phyloP scores from a whole-genome alignment of 2,113 vertebrate species.

The Brachirus orientalis region DNA sequence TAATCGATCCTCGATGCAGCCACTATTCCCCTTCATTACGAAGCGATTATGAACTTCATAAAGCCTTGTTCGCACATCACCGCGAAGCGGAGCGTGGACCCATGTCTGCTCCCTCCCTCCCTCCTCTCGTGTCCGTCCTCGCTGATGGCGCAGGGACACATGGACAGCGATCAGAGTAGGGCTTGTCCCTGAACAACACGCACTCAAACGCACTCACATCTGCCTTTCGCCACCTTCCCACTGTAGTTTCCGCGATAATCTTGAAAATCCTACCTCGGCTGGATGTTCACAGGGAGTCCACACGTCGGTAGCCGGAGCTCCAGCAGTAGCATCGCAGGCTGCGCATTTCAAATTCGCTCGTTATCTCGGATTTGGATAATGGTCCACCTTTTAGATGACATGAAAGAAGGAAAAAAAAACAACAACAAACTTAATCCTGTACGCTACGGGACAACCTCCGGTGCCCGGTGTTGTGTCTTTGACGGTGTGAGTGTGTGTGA shows the following conservation, averaged over 20 bases:
- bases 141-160: slow-evolving; percentile 81
- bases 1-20: too few relatives aligned
- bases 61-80: slow-evolving; percentile 40
- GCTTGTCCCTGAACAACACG: slow-evolving; percentile 44
- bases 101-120: slow-evolving; percentile 63
- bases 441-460: slow-evolving; percentile 70
- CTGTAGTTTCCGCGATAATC: slow-evolving; percentile 23
- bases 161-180: slow-evolving; percentile 69
- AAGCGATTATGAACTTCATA: slow-evolving; percentile 44
- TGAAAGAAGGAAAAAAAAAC: slow-evolving; percentile 23
- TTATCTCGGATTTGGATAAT: slow-evolving; percentile 76
- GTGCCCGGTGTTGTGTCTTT: slow-evolving; percentile 49
- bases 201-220: slow-evolving; percentile 24
- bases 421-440: slow-evolving; percentile 72
- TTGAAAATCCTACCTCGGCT: slow-evolving; percentile 74
- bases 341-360: slow-evolving; percentile 76
- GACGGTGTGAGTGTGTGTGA: slow-evolving; percentile 7
- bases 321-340: slow-evolving; percentile 72
- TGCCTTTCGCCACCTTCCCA: slow-evolving; percentile 41
- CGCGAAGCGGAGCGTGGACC: slow-evolving; percentile 53
- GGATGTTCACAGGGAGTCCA: slow-evolving; percentile 75
- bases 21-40: too few relatives aligned
- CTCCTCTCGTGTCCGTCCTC: slow-evolving; percentile 53
- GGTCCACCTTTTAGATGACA: slow-evolving; percentile 77
- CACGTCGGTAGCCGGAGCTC: slow-evolving; percentile 69